These are phyloP conservation scores for Hystrix brachyura DNA, from an alignment of 2,113 vertebrate genomes.

Conservation along the genomic window DNA sequence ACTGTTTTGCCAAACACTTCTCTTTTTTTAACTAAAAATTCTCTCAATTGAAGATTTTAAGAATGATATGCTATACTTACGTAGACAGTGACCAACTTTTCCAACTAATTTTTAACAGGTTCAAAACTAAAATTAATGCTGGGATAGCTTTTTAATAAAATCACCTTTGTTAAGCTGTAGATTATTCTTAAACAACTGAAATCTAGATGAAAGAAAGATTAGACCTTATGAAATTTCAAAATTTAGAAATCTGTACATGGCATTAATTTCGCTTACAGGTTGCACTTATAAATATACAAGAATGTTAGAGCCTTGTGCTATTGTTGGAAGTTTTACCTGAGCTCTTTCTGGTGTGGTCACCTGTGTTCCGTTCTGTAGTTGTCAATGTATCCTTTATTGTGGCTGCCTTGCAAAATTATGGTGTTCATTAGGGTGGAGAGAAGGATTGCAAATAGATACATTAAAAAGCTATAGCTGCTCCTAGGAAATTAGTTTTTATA, in stretches of 20 bases:
- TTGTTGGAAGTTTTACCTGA: background rate
- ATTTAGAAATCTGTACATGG: background rate
- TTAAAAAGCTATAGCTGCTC: background rate
- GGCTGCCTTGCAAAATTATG: background rate
- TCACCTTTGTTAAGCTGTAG: background rate
- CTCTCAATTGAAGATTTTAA: background rate
- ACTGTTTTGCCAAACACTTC: conserved; percentile 6
- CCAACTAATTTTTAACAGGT: conserved; percentile 24
- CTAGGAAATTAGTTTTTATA: background rate
- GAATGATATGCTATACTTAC: background rate
- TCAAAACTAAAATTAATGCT: background rate
- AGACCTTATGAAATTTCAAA: background rate
- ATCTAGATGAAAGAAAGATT: background rate
- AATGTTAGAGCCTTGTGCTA: background rate
- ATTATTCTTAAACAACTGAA: conserved; percentile 15
- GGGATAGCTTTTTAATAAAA: background rate
- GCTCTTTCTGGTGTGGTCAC: background rate
- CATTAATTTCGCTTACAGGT: conserved; percentile 37
- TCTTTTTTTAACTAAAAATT: conserved; percentile 40
- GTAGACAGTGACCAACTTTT: conserved; percentile 1
- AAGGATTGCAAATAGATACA: background rate
- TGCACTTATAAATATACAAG: background rate
- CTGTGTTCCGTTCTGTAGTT: conserved; percentile 28
- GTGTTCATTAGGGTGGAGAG: background rate
- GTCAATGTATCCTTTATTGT: conserved; percentile 3